Percentiles rank a stretch among this genome's conserved stretches.
Evolutionary conservation across 2,113 vertebrate genomes (phyloP).

Genomic region (Pangasianodon hypophthalmus): DNA sequence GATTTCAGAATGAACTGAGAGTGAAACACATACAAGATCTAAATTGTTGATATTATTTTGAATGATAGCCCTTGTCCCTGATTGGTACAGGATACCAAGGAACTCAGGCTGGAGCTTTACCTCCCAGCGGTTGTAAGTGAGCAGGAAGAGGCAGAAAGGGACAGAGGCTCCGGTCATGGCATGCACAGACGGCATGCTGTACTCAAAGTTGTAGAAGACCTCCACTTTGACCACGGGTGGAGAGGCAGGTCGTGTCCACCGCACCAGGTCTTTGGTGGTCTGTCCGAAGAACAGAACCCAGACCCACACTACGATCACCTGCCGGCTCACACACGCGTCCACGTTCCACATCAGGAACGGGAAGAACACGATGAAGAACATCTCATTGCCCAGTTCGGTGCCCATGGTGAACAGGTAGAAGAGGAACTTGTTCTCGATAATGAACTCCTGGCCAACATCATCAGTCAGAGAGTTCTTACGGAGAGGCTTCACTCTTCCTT

Average conservation of each 20-base stretch:
- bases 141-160: conserved; percentile 86
- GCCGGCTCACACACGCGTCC: conserved; percentile 87
- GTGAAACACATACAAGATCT: not conserved
- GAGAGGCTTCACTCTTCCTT: conserved; percentile 68
- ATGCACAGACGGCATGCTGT: conserved; percentile 98
- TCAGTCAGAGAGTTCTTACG: conserved; percentile 91
- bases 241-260: conserved; percentile 92
- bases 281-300: conserved; percentile 96
- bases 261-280: conserved; percentile 93
- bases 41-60: not conserved
- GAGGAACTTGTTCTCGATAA: conserved; percentile 84
- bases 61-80: not conserved
- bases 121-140: conserved; percentile 93
- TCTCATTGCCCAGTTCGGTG: conserved; percentile 96
- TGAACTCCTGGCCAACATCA: conserved; percentile 85
- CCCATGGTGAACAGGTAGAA: conserved; percentile 93
- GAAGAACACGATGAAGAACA: conserved; percentile 96
- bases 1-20: not conserved
- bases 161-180: conserved; percentile 97
- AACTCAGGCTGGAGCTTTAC: conserved; percentile 66
- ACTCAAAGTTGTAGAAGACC: conserved; percentile 97
- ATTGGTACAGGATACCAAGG: not conserved
- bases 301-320: conserved; percentile 92
- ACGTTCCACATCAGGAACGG: conserved; percentile 95
- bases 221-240: conserved; percentile 96